Evolutionary conservation across 1,140 invertebrate genomes (phyloP), one percentile per base, ranked within the genome.

Genomic region (Drosophila grimshawi): DNA sequence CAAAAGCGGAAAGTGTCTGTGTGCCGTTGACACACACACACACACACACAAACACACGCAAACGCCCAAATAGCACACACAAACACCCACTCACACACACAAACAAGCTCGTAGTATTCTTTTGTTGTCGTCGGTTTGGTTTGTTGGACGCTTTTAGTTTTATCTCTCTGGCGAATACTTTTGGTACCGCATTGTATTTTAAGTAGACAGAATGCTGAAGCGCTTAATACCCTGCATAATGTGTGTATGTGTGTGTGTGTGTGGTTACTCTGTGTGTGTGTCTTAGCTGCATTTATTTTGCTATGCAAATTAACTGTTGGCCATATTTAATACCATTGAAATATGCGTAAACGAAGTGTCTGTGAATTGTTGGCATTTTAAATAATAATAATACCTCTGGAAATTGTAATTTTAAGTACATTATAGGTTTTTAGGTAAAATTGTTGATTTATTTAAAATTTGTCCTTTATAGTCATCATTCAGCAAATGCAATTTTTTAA

Each of bases 1-100:
- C 80, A 90, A 90, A 90, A 90, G 86, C 86, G 81, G 86, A 90
- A 90, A 90, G 82, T 90, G 82, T 83, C 80, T 82, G 74, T 80
- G 73, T 88, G 69, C 68, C 66, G 76, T 80, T 86, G 82, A 86
- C 82, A 86, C 79, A 77, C 82, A 86, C 72, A 79, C 41, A 76
- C 71, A 86, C 78, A 81, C 45, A 59, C 37, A 41, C 45, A 48
- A n/a, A 61, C 41, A 61, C 66, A 75, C 49, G 69, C 76, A 83
- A 35, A 71, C 76, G 57, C 80, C 61, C 71, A 70, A 81, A 82
- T 63, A 65, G 53, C 53, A 45, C 75, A 63, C 53, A 67, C 52
- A 59, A 51, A 51, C 41, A 41, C 46, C 33, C 30, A 57, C 60
- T 49, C 65, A 59, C 63, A 55, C 69, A 32, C 62, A 45, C 69